phyloP scores from a whole-genome alignment of 1,140 invertebrate species.

The Nasonia longicornis region DNA sequence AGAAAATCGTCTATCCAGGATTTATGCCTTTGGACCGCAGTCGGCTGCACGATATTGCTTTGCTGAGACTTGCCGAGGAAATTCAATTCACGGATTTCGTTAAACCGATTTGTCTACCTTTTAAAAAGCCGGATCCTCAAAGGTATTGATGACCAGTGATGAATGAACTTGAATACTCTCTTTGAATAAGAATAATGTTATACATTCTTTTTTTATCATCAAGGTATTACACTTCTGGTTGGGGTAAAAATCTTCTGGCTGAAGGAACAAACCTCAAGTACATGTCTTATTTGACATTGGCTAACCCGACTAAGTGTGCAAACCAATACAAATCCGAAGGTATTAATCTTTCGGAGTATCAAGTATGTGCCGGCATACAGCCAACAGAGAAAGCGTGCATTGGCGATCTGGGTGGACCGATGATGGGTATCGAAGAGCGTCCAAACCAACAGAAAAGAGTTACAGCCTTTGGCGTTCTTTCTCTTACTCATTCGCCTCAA shows the following conservation, averaged over 20 bases:
- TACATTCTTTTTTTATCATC: neutral
- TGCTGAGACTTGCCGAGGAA: slow-evolving; percentile 74
- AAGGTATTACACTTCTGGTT: slow-evolving; percentile 80
- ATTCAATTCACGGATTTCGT: slow-evolving; percentile 78
- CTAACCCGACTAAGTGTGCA: slow-evolving; percentile 61
- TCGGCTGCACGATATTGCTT: slow-evolving; percentile 77
- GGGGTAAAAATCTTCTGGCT: slow-evolving; percentile 80
- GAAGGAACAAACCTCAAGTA: slow-evolving; percentile 72
- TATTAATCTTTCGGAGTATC: slow-evolving; percentile 53
- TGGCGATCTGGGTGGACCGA: slow-evolving; percentile 82
- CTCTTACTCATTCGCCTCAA: slow-evolving; percentile 73
- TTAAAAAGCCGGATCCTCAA: slow-evolving; percentile 67
- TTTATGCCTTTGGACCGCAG: slow-evolving; percentile 64
- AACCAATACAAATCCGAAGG: slow-evolving; percentile 62
- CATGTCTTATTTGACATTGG: slow-evolving; percentile 69
- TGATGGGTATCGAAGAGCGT: slow-evolving; percentile 71
- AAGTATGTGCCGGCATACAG: slow-evolving; percentile 75
- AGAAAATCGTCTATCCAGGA: slow-evolving; percentile 74
- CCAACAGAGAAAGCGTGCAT: slow-evolving; percentile 76
- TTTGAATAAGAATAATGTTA: neutral
- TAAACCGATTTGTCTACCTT: slow-evolving; percentile 85
- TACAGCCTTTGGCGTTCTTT: slow-evolving; percentile 75
- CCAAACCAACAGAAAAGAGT: slow-evolving; percentile 61
- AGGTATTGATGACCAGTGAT: neutral
- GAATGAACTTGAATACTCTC: too few species aligned